Percentiles rank a stretch among this genome's conserved stretches.
phyloP scores from a whole-genome alignment of 1,140 invertebrate species.

The Zophobas morio region DNA sequence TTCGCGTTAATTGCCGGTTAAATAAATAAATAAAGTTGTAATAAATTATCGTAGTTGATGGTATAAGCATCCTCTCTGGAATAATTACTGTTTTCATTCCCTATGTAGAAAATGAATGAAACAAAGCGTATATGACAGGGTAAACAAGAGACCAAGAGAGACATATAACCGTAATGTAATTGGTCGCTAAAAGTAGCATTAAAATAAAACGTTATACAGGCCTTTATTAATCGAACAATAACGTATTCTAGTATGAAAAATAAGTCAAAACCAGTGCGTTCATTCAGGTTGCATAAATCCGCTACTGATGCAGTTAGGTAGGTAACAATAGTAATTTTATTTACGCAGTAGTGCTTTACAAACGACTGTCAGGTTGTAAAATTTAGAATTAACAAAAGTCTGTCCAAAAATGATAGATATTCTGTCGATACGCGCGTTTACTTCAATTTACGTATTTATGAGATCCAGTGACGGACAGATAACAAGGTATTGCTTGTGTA shows the following conservation, averaged over 20 bases:
- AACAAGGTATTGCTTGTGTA: no score
- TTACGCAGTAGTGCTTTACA: no score
- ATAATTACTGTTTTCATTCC: constrained; percentile 31
- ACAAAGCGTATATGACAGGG: constrained; percentile 19
- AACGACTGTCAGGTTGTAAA: no score
- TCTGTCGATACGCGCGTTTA: no score
- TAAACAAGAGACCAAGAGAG: constrained; percentile 9
- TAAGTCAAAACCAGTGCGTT: constrained; percentile 6
- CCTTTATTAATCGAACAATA: constrained; percentile 11
- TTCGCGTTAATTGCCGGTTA: neutral
- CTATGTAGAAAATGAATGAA: constrained; percentile 14
- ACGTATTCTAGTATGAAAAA: constrained; percentile 16
- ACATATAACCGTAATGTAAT: constrained; percentile 10
- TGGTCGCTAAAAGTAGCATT: constrained; percentile 13
- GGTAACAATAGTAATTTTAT: no score
- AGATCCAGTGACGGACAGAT: no score
- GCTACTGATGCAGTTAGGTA: neutral
- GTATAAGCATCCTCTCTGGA: constrained; percentile 8
- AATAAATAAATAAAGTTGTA: constrained; percentile 4
- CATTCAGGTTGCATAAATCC: no score
- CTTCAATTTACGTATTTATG: no score
- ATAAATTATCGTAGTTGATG: neutral
- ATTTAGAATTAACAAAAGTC: no score
- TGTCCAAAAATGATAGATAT: no score
- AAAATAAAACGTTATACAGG: constrained; percentile 19